Base-by-base conservation (phyloP, 2,797 vertebrate genomes). In the Rhynchonycteris naso region DNA sequence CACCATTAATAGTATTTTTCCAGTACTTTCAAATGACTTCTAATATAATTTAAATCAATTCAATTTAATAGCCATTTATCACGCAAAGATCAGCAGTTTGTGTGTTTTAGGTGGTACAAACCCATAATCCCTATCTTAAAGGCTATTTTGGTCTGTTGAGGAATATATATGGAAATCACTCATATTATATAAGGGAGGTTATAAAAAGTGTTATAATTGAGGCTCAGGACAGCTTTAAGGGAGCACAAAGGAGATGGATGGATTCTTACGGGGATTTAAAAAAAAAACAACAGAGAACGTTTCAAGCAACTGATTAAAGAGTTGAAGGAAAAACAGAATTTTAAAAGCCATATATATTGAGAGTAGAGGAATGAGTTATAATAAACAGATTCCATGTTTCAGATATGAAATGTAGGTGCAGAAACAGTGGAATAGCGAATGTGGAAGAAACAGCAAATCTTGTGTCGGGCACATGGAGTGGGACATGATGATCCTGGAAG, bases 11-110 rank as follows among this genome's bases (percentile, higher is more conserved):
- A 79, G 94, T 94, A 96, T 95, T 97, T 97, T 96, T 50, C 93
- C 94, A 96, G 93, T 81, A 86, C 94, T 96, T 97, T 91, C 94
- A 97, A 96, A 96, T 94, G 90, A 94, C 93, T 95, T 92, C 93
- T 96, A 97, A 96, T 96, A 88, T 72, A 96, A 96, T 97, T 97
- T 95, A 97, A 97, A 96, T 95, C 90, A 97, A 97, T 96, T 96
- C 93, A 90, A 96, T 96, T 96, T 96, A 96, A 93, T 59, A 94
- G 78, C 66, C 69, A 94, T 94, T 96, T 95, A 94, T 95, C 92
- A 92, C 94, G 59, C 93, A 96, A 96, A 97, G 94, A 96, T 88
- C 82, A 90, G 58, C 59, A 92, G 81, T 95, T 85, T 81, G 58
- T 95, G 78, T 94, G 65, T 86, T 95, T 95, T 93, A 92, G 79